Evolutionary conservation across 2,113 vertebrate species (phyloP), one percentile per base, ranked within the genome.

Genomic region (Nestor notabilis): DNA sequence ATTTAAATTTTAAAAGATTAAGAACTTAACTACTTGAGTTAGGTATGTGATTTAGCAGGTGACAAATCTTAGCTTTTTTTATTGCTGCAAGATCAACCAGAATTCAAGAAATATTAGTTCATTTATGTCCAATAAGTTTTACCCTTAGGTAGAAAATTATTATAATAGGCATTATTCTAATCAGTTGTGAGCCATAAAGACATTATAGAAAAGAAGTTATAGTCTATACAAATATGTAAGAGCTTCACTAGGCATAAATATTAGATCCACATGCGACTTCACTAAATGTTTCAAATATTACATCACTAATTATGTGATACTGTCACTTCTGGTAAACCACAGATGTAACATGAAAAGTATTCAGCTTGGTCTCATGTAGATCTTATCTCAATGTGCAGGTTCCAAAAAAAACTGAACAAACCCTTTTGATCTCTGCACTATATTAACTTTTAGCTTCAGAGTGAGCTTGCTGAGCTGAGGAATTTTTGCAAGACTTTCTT

Each of bases 311-410:
- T 96, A 95, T 80, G 89, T 85, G 89, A 96, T 96, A 96, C 86
- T 96, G 93, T 95, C 92, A 92, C 93, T 97, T 94, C 92, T 96
- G 88, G 93, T 94, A 92, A 97, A 93, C 77, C 91, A 94, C 60
- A 97, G 95, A 97, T 89, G 80, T 96, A 97, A 95, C 82, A 90
- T 63, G 89, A 96, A 97, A 97, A 94, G 90, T 94, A 97, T 96
- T 97, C 92, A 92, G 79, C 85, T 90, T 81, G 80, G 78, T 96
- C 90, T 96, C 81, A 68, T 89, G 94, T 83, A 96, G 94, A 96
- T 96, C 87, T 97, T 97, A 97, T 97, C 93, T 89, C 74, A 75
- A 66, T 44, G 68, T 69, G 60, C 91, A 95, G 71, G 79, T 96
- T 97, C 82, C 90, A 97, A 92, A 95, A 91, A 95, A 92, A 94